Percentiles rank a stretch among this genome's conserved stretches.
Conservation (phyloP, 2,888 invertebrate genomes). For the Tuberolachnus salignus region DNA sequence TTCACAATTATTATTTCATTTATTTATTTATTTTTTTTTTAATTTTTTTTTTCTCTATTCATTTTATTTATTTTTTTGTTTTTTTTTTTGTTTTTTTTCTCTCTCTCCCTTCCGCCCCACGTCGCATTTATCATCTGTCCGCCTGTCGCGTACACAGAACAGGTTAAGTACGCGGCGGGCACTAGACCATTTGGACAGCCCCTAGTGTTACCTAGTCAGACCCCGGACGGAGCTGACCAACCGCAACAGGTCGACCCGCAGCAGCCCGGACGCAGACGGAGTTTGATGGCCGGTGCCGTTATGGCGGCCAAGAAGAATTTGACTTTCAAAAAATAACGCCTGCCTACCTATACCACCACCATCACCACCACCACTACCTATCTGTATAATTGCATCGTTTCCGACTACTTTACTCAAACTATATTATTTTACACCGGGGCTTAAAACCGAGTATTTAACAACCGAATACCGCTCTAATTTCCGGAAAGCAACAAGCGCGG, state of each 20-base stretch:
- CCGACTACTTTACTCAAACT: too few species aligned
- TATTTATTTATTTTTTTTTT: constrained; percentile 60
- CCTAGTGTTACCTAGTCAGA: constrained; percentile 66
- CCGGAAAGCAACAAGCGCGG: too few species aligned
- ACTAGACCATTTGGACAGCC: constrained; percentile 81
- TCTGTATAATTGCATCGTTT: too few species aligned
- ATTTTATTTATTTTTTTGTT: constrained; percentile 59
- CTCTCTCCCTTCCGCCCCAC: constrained; percentile 61
- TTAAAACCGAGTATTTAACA: too few species aligned
- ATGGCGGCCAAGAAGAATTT: constrained; percentile 62
- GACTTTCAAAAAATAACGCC: constrained; percentile 63
- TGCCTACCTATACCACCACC: too few species aligned
- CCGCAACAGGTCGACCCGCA: constrained; percentile 55
- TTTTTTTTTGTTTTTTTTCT: constrained; percentile 60
- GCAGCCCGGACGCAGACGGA: constrained; percentile 40
- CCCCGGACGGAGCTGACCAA: constrained; percentile 60
- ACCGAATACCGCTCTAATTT: too few species aligned
- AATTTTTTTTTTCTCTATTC: constrained; percentile 59
- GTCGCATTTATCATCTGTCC: constrained; percentile 63
- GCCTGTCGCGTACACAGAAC: constrained; percentile 62
- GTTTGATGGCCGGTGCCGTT: constrained; percentile 46
- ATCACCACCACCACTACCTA: too few species aligned
- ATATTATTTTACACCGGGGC: too few species aligned
- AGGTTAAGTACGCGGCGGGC: constrained; percentile 65
- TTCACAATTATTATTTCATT: constrained; percentile 1